Evolutionary conservation across 2,113 vertebrate genomes (phyloP), one percentile per base, ranked within the genome.

Genomic region (Suricata suricatta): DNA sequence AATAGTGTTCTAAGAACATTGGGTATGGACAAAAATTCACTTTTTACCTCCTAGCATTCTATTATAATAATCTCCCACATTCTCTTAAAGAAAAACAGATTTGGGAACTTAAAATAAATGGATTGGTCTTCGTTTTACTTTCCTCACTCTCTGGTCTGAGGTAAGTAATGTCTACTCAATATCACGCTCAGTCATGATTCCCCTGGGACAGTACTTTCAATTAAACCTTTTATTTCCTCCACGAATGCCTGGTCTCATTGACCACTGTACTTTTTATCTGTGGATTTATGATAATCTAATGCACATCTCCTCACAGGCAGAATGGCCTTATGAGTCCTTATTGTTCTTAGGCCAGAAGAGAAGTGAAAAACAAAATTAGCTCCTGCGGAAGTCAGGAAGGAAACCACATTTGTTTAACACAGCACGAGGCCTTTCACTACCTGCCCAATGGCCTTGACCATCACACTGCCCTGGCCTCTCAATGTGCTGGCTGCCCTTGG

Each of bases 371-470:
- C 98, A 98, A 98, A 98, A 96, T 91, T 71, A 98, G 97, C 97
- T 98, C 96, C 95, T 92, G 95, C 27, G 95, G 98, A 98, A 98
- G 97, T 91, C 96, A 98, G 98, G 99, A 99, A 99, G 99, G 99
- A 99, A 99, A 98, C 66, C 68, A 93, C 97, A 97, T 99, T 98
- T 99, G 98, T 99, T 98, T 98, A 98, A 98, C 97, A 97, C 97
- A 98, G 98, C 80, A 44, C 97, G 98, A 98, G 98, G 98, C 98
- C 98, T 99, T 99, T 99, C 98, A 98, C 98, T 98, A 98, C 98
- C 98, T 99, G 99, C 97, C 97, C 98, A 84, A 66, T 98, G 98
- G 98, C 99, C 99, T 99, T 98, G 98, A 98, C 98, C 98, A 98
- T 64, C 79, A 95, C 41, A 29, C 92, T 91, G 97, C 80, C 98